These are phyloP conservation scores for Anthopleura sola DNA, from an alignment of 64 coral and sea anemone genomes.

Conservation along the genomic window DNA sequence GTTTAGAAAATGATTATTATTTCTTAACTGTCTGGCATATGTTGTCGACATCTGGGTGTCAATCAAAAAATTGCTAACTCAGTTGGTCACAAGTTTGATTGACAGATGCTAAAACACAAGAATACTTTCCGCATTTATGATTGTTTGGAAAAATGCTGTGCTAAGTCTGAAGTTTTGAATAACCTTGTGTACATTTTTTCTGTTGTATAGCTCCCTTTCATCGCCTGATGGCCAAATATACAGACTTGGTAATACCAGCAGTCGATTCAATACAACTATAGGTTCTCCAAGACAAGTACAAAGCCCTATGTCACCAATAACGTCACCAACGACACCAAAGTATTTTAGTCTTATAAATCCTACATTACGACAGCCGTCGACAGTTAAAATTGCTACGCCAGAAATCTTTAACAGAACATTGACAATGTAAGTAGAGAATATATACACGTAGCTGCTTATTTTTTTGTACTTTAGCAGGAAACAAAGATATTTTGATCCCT, in stretches of 20 bases:
- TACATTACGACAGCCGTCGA: not conserved
- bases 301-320: not conserved
- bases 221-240: not conserved
- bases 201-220: not conserved
- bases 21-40: too few relatives aligned
- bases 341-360: conserved; percentile 24
- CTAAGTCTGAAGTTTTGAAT: too few relatives aligned
- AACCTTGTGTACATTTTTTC: not conserved
- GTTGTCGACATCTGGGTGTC: too few relatives aligned
- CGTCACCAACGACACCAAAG: not conserved
- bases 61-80: too few relatives aligned
- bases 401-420: not conserved
- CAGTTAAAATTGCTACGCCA: conserved; percentile 10
- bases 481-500: too few relatives aligned
- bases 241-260: not conserved
- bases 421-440: not conserved
- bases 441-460: not conserved
- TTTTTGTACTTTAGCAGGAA: too few relatives aligned
- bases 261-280: not conserved
- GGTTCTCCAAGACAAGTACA: not conserved
- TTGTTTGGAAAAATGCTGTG: too few relatives aligned
- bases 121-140: too few relatives aligned
- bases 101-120: too few relatives aligned
- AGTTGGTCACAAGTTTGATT: too few relatives aligned
- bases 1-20: too few relatives aligned